A percentile compares a stretch with the other conserved stretches of the same genome.
Evolutionary conservation across 2,888 invertebrate species (phyloP).

Genomic region (Eudasyphora cyanicolor): DNA sequence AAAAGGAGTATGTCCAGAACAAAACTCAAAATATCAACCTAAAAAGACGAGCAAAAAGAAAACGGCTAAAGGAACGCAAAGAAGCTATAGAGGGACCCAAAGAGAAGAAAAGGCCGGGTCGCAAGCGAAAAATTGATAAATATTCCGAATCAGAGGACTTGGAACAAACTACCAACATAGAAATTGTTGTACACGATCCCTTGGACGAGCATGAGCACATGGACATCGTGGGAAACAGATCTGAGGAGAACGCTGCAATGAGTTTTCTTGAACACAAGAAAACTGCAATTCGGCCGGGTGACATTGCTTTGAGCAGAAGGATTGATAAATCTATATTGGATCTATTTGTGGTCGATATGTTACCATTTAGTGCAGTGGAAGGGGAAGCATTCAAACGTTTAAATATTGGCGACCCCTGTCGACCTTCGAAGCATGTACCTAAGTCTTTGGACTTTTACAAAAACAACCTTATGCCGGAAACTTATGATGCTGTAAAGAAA

Average conservation of each 20-base stretch:
- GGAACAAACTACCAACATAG: constrained; percentile 43
- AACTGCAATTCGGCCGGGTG: not conserved
- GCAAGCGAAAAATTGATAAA: constrained; percentile 53
- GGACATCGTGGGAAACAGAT: not conserved
- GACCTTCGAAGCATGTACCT: constrained; percentile 29
- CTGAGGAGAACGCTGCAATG: not conserved
- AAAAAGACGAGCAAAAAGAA: constrained; percentile 53
- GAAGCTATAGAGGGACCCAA: constrained; percentile 57
- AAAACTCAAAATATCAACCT: constrained; percentile 55
- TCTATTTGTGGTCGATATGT: constrained; percentile 55
- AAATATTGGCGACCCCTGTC: constrained; percentile 49
- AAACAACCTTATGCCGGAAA: constrained; percentile 48
- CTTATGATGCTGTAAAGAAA: constrained; percentile 49
- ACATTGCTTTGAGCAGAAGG: constrained; percentile 44
- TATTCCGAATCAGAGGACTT: constrained; percentile 51
- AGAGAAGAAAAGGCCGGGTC: constrained; percentile 52
- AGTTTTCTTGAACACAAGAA: constrained; percentile 32
- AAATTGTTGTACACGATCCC: constrained; percentile 48
- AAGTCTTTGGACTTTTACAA: constrained; percentile 52
- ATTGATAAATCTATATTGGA: constrained; percentile 54
- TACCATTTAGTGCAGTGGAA: constrained; percentile 54
- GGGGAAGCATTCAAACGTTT: constrained; percentile 55
- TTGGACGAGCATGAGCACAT: constrained; percentile 43
- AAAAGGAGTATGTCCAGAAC: constrained; percentile 47
- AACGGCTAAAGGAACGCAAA: constrained; percentile 52